These are phyloP conservation scores for Chymomyza procnemis DNA, from an alignment of 2,888 invertebrate species.

Conservation along the genomic window DNA sequence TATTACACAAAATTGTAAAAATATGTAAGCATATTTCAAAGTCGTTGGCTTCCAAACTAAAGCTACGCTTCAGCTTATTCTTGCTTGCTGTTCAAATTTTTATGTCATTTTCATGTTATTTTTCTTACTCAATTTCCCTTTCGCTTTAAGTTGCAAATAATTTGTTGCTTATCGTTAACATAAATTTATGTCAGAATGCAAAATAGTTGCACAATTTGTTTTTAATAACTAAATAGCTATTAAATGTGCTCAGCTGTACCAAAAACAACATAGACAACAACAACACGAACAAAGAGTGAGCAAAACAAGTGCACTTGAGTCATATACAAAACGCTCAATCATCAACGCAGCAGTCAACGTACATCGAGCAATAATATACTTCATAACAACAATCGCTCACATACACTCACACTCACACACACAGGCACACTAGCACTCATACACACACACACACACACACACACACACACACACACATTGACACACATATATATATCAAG, in stretches of 20 bases:
- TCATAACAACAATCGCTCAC: slow-evolving; percentile 32
- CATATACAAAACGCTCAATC: slow-evolving; percentile 54
- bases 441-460: neutral
- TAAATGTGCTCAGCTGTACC: slow-evolving; percentile 11
- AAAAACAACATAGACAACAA: neutral
- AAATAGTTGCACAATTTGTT: slow-evolving; percentile 53
- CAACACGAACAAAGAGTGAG: neutral
- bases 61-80: neutral
- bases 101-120: slow-evolving; percentile 4
- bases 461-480: neutral
- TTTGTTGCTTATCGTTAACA: slow-evolving; percentile 48
- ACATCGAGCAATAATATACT: slow-evolving; percentile 45
- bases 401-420: neutral
- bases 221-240: slow-evolving; percentile 62
- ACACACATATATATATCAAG: neutral
- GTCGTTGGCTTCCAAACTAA: neutral
- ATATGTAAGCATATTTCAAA: neutral
- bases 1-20: no score
- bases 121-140: neutral
- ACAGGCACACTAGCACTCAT: neutral
- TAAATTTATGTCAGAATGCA: slow-evolving; percentile 43
- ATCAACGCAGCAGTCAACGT: slow-evolving; percentile 38
- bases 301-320: slow-evolving; percentile 1
- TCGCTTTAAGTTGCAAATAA: slow-evolving; percentile 26
- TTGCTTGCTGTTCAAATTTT: neutral